Evolutionary conservation across 2,888 invertebrate genomes (phyloP).

Genomic region (Drosophila dives): DNA sequence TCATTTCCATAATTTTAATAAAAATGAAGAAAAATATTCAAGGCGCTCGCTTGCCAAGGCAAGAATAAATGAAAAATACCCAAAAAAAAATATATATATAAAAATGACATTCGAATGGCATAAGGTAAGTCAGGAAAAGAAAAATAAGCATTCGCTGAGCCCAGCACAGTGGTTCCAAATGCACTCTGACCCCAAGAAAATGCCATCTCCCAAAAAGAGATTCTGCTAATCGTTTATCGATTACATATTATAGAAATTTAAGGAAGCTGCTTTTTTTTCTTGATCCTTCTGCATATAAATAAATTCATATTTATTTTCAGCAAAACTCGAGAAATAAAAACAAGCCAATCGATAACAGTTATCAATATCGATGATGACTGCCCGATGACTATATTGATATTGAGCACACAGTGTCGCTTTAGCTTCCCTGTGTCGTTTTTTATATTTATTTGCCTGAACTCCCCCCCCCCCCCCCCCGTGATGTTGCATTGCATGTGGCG

Average conservation of each 20-base stretch:
- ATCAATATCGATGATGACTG: neutral
- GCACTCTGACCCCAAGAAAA: neutral
- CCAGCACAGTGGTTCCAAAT: conserved; percentile 20
- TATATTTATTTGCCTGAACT: neutral
- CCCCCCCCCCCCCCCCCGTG: neutral
- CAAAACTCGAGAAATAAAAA: neutral
- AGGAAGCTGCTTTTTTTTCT: neutral
- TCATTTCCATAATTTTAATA: conserved; percentile 82
- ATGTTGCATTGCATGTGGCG: conserved; percentile 41
- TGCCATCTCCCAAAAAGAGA: neutral
- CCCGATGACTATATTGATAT: neutral
- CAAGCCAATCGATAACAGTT: neutral
- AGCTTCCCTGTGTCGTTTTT: neutral
- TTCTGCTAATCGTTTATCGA: neutral
- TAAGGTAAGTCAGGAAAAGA: conserved; percentile 34
- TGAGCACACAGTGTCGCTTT: neutral
- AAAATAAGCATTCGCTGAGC: conserved; percentile 32
- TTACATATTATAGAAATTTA: neutral
- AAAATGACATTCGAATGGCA: conserved; percentile 48
- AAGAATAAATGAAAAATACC: conserved; percentile 24
- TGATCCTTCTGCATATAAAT: neutral
- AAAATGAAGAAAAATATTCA: conserved; percentile 79
- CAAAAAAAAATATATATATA: conserved; percentile 13
- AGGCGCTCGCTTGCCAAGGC: conserved; percentile 42
- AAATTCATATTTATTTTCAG: neutral